Conservation (phyloP, 1,140 invertebrate species). For the Lepidurus packardi region DNA sequence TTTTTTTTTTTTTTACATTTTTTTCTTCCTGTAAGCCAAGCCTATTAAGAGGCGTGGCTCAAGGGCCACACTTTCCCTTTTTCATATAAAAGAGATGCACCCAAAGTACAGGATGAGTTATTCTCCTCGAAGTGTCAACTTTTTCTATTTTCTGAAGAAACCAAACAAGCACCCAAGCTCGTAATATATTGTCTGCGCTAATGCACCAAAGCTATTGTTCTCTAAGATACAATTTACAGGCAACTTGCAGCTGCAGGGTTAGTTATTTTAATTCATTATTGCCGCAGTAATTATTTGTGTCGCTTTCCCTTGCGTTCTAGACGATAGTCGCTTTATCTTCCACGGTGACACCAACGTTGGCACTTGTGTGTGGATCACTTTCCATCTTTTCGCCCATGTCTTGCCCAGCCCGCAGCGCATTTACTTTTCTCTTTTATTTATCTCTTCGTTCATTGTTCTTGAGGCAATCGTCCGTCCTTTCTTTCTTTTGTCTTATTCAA, state of each 20-base stretch:
- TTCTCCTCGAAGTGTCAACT: not conserved
- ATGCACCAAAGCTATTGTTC: not conserved
- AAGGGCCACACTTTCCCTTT: too few relatives aligned
- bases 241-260: not conserved
- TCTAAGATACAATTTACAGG: not conserved
- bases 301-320: not conserved
- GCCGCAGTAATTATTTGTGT: constrained; percentile 10
- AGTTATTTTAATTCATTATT: not conserved
- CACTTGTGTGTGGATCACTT: not conserved
- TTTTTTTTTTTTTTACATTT: too few relatives aligned
- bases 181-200: not conserved
- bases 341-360: not conserved
- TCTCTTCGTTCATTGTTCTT: not conserved
- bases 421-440: not conserved
- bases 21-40: too few relatives aligned
- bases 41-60: too few relatives aligned
- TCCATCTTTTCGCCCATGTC: constrained; percentile 1
- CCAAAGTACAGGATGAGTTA: too few relatives aligned
- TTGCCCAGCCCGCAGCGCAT: not conserved
- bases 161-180: not conserved
- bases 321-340: constrained; percentile 2
- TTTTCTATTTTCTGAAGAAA: not conserved
- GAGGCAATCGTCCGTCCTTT: too few relatives aligned
- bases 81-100: too few relatives aligned
- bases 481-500: too few relatives aligned